Base-by-base conservation (phyloP, 2,113 vertebrate species). In the Hyaena hyaena region DNA sequence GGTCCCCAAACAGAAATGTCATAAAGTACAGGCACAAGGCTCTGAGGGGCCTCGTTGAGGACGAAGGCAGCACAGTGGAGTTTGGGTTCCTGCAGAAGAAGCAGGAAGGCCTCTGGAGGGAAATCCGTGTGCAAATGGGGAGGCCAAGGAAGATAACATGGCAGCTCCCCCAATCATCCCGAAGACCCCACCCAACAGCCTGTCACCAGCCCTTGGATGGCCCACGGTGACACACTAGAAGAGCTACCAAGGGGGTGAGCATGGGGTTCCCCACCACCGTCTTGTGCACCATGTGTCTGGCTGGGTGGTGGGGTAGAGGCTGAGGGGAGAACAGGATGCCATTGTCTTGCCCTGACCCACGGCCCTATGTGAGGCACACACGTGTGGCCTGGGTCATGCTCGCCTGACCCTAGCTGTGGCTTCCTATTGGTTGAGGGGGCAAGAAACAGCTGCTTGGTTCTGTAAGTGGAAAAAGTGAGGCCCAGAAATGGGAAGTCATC, bases 1-100 rank as follows among this genome's bases (percentile, higher is more conserved):
- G 33, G 81, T 43, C 80, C 48, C 33, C 23, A 98, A 88, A 68
- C 93, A 98, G 95, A 88, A 98, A 97, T 63, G 93, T 43, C 79
- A 73, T 43, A 48, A 97, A 96, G 92, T 23, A 85, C 77, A 96
- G 95, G 74, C 55, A 33, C 33, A 63, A 68, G 66, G 76, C 96
- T 97, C 93, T 9, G n/a, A 96, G 97, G 98, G 95, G 95, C 79
- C 88, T 91, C 63, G 88, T 77, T 97, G 95, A 95, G 95, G 92
- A 96, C 89, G 24, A 68, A 55, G 65, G 68, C 8, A 35, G 82
- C 95, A 92, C 90, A 58, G 88, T 24, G 95, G 35, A 74, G 93
- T 87, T 97, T 55, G 97, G 96, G 90, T 79, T 96, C 4, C 4
- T 58, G 14, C 7, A 12, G 80, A 83, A 31, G 26, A 14, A 7